Percentiles rank a stretch among this genome's conserved stretches.
Conservation (phyloP, 64 coral and sea anemone species). For the Trachythela sp. region DNA sequence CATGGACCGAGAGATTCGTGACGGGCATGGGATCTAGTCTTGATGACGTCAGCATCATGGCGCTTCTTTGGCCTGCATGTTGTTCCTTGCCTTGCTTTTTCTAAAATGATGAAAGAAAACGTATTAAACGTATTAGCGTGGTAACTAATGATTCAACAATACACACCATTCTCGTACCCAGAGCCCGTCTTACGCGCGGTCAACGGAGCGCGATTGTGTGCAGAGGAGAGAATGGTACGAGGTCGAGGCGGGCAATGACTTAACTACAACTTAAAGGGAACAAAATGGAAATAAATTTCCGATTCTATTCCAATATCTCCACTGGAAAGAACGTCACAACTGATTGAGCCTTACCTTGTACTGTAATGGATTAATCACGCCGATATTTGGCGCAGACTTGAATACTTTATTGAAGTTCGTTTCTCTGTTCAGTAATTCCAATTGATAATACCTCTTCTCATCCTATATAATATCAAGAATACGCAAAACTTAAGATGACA, state of each 20-base stretch:
- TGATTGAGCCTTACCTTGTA: background rate
- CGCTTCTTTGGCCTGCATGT: background rate
- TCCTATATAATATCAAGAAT: slow-evolving; percentile 47
- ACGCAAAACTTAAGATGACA: background rate
- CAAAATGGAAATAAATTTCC: no score
- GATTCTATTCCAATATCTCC: no score
- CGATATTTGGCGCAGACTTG: slow-evolving; percentile 73
- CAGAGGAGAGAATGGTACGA: no score
- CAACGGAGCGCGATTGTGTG: no score
- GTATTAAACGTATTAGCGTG: background rate
- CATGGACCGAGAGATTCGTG: background rate
- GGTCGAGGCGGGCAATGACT: no score
- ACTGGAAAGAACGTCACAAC: no score
- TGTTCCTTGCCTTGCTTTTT: background rate
- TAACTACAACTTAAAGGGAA: no score
- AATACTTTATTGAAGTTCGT: slow-evolving; percentile 98
- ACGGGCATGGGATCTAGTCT: background rate
- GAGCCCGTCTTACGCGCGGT: no score
- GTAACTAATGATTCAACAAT: background rate
- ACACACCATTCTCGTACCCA: no score
- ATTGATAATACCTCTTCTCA: slow-evolving; percentile 88
- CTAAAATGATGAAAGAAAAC: background rate
- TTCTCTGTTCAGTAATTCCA: slow-evolving; percentile 89
- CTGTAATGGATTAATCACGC: slow-evolving; percentile 85
- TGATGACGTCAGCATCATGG: background rate